Base-by-base conservation (phyloP, 2,888 invertebrate species). In the Ctenicera cuprea region DNA sequence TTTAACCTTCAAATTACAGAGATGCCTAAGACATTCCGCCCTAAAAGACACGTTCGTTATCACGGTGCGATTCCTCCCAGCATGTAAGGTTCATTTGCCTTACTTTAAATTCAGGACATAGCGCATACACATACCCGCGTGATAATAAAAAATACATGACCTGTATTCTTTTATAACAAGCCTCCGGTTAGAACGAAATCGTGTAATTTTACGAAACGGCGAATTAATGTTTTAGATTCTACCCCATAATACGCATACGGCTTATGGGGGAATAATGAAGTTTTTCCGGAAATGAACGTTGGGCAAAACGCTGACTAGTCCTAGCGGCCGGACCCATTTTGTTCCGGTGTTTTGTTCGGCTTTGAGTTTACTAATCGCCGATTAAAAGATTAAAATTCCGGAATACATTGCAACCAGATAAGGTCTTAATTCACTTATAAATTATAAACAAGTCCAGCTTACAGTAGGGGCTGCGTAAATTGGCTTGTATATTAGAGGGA, bases 1-100 rank as follows among this genome's bases (percentile, higher is more conserved):
- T 37, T 57, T 59, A 59, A n/a, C 59, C 59, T 59, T 59, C 38
- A 59, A 59, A 59, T 59, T 59, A 38, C 59, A 38, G 5, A 38
- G 18, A 59, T 38, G 59, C 38, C 38, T 37, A 54, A 38, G 59
- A 41, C 18, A 59, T 59, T 38, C 18, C 38, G 9, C 20, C 7
- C 18, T 59, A 59, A 59, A 59, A 20, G 59, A 20, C 59, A 16
- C 38, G 50, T 22, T 20, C 50, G 50, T 20, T 50, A 54, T 54
- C 30, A n/a, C 26, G 18, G 16, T n/a, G 26, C 22, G 16, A 26
- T 33, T 54, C 7, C 33, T 33, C 14, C 7, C 30, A 11, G 18
- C 59, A 59, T 59, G 37, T 12, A 38, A 59, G 20, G 20, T n/a
- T 30, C 20, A n/a, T 54, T 50, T 54, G 9, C 54, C 50, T 14